A percentile compares a stretch with the other conserved stretches of the same genome.
Evolutionary conservation across 2,797 vertebrate species (phyloP).

Genomic region (Aphelocoma californica): DNA sequence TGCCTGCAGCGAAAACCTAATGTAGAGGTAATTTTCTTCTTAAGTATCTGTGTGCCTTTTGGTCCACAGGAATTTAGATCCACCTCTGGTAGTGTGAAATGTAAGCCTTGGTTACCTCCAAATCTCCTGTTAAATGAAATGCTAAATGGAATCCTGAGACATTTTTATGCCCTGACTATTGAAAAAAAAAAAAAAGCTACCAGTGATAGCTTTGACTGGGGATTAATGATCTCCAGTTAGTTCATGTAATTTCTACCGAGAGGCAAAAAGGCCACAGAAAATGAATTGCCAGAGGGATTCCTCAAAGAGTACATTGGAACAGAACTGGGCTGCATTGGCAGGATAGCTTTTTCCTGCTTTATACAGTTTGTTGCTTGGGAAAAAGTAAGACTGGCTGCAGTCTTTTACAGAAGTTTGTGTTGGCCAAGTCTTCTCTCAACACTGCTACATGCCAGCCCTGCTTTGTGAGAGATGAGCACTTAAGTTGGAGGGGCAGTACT

Average conservation of each 20-base stretch:
- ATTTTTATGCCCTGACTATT: background rate
- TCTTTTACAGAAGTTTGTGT: conserved; percentile 15
- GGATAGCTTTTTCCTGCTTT: background rate
- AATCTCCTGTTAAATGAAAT: background rate
- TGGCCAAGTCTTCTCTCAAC: background rate
- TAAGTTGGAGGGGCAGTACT: background rate
- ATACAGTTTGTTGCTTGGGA: background rate
- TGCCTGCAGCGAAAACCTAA: background rate
- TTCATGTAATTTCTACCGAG: background rate
- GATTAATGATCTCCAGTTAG: background rate
- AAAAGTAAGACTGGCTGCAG: background rate
- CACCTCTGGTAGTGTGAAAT: background rate
- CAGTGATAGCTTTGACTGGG: background rate
- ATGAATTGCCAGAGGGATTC: background rate
- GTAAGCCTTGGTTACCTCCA: background rate
- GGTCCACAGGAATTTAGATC: background rate
- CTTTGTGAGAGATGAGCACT: background rate
- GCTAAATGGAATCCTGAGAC: background rate
- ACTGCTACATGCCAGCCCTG: background rate
- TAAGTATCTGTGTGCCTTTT: background rate
- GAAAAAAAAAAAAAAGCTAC: background rate
- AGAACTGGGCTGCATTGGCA: background rate
- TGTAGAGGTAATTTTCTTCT: background rate
- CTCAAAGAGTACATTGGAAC: background rate
- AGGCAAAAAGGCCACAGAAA: background rate